Conservation (phyloP, 2,797 vertebrate genomes). For the Picus viridis region DNA sequence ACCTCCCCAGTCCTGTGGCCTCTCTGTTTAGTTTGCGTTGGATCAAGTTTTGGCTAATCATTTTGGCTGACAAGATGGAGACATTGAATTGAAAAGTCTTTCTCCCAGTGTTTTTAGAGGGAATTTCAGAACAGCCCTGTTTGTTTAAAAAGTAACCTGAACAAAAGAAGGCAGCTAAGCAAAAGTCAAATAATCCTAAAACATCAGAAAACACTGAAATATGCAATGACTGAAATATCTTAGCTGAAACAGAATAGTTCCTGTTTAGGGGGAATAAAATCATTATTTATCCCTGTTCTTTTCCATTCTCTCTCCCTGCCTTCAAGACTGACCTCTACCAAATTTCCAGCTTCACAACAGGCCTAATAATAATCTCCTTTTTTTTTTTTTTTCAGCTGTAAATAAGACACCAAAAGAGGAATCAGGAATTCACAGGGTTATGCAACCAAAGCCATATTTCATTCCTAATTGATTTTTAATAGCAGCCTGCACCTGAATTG, state of each 20-base stretch:
- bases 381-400: not conserved
- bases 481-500: not conserved
- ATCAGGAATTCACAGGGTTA: not conserved
- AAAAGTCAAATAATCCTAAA: not conserved
- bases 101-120: not conserved
- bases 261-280: not conserved
- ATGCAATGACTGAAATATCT: not conserved
- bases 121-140: not conserved
- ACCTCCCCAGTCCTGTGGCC: no score
- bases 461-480: slow-evolving; percentile 10
- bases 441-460: not conserved
- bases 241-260: slow-evolving; percentile 16
- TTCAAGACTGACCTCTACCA: not conserved
- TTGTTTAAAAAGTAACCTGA: slow-evolving; percentile 11
- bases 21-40: not conserved
- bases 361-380: not conserved
- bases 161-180: not conserved
- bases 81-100: not conserved
- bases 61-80: not conserved
- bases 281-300: not conserved
- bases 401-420: not conserved
- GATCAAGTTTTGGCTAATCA: not conserved
- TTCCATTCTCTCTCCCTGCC: not conserved
- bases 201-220: not conserved
- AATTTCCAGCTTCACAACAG: not conserved